phyloP scores from a whole-genome alignment of 2,797 vertebrate species.

The Anableps anableps region DNA sequence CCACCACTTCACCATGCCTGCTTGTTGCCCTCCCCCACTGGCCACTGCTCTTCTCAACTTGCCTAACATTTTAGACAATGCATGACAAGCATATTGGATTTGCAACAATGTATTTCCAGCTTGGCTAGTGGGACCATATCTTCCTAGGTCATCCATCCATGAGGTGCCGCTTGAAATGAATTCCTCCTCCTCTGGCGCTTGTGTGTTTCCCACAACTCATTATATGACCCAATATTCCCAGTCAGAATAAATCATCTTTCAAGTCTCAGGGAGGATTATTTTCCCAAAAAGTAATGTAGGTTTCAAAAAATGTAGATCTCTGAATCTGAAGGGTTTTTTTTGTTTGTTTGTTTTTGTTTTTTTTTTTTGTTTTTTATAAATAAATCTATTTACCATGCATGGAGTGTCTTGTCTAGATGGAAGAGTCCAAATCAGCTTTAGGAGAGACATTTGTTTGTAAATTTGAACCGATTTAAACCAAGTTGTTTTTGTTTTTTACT shows the following conservation, averaged over 20 bases:
- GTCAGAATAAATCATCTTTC: conserved; percentile 36
- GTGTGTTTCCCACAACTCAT: conserved; percentile 46
- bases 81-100: conserved; percentile 53
- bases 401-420: neutral
- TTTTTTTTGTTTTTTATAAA: neutral
- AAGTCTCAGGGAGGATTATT: conserved; percentile 25
- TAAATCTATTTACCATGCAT: neutral
- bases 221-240: conserved; percentile 46
- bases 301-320: conserved; percentile 25
- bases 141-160: conserved; percentile 55
- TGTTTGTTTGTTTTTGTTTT: no score
- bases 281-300: conserved; percentile 28
- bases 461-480: neutral
- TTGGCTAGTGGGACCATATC: conserved; percentile 27
- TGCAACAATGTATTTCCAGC: conserved; percentile 47
- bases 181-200: conserved; percentile 26
- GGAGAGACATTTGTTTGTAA: neutral
- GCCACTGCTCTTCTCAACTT: conserved; percentile 7
- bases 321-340: no score
- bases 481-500: neutral
- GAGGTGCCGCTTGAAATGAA: conserved; percentile 37
- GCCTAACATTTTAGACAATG: conserved; percentile 26
- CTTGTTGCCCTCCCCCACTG: no score
- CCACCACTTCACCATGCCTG: no score
- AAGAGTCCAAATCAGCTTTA: neutral